Evolutionary conservation across 2,113 vertebrate genomes (phyloP).

Genomic region (Lota lota): DNA sequence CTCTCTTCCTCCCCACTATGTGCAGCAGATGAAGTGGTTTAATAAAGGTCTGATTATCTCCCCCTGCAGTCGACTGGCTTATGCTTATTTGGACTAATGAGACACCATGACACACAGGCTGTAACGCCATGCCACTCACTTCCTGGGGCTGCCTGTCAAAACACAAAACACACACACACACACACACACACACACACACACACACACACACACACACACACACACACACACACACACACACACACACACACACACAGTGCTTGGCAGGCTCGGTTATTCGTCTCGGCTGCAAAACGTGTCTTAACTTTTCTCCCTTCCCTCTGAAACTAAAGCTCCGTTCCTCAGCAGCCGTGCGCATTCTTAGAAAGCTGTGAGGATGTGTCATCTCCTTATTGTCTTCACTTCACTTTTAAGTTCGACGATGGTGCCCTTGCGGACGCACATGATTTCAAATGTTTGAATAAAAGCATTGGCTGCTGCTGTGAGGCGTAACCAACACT

Average conservation of each 20-base stretch:
- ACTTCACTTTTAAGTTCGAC: too few relatives aligned
- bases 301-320: background rate
- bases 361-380: too few relatives aligned
- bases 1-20: constrained; percentile 51
- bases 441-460: too few relatives aligned
- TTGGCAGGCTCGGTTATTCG: constrained; percentile 30
- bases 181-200: too few relatives aligned
- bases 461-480: too few relatives aligned
- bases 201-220: too few relatives aligned
- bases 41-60: constrained; percentile 78
- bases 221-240: background rate
- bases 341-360: too few relatives aligned
- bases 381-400: too few relatives aligned
- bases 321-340: too few relatives aligned
- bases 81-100: constrained; percentile 67
- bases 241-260: constrained; percentile 9
- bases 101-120: constrained; percentile 56
- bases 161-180: background rate
- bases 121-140: constrained; percentile 38
- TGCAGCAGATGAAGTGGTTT: constrained; percentile 75
- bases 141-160: constrained; percentile 19
- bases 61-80: constrained; percentile 57
- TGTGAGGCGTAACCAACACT: too few relatives aligned
- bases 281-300: constrained; percentile 17
- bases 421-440: too few relatives aligned